Percentiles rank a stretch among this genome's conserved stretches.
phyloP scores from a whole-genome alignment of 2,113 vertebrate species.

The Pyxicephalus adspersus region DNA sequence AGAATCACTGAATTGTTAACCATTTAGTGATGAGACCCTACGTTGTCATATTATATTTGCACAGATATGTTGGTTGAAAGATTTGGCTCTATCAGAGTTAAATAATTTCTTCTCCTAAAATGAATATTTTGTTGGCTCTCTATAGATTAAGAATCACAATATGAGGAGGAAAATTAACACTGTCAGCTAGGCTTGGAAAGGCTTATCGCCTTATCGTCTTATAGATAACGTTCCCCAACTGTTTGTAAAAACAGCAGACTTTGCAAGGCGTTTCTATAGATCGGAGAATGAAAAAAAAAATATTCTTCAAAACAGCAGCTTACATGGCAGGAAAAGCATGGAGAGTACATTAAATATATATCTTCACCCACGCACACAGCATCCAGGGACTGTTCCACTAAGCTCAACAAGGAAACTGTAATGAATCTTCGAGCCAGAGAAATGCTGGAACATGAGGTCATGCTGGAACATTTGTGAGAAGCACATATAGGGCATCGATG shows the following conservation, averaged over 20 bases:
- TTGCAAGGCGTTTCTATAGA: conserved; percentile 24
- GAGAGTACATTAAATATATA: conserved; percentile 35
- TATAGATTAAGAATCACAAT: conserved; percentile 45
- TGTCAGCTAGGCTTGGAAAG: conserved; percentile 43
- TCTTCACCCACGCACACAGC: conserved; percentile 36
- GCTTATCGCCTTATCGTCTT: conserved; percentile 38
- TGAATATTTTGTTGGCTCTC: neutral
- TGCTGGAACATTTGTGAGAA: neutral
- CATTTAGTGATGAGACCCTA: too few species aligned
- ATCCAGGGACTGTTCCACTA: conserved; percentile 14
- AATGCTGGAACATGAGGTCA: conserved; percentile 1
- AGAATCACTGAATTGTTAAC: too few species aligned
- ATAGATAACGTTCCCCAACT: conserved; percentile 43
- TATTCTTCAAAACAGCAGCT: conserved; percentile 40
- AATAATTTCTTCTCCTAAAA: neutral
- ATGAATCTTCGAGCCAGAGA: conserved; percentile 11
- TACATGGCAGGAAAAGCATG: conserved; percentile 28
- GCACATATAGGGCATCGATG: neutral
- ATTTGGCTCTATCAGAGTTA: neutral
- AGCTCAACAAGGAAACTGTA: conserved; percentile 32
- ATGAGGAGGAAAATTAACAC: conserved; percentile 35
- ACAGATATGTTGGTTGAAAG: neutral
- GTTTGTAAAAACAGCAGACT: conserved; percentile 48
- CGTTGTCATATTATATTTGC: too few species aligned
- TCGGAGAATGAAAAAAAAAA: conserved; percentile 31